Evolutionary conservation across 2,797 vertebrate species (phyloP), one percentile per base, ranked within the genome.

Genomic region (Parotocinclus haroldoi): DNA sequence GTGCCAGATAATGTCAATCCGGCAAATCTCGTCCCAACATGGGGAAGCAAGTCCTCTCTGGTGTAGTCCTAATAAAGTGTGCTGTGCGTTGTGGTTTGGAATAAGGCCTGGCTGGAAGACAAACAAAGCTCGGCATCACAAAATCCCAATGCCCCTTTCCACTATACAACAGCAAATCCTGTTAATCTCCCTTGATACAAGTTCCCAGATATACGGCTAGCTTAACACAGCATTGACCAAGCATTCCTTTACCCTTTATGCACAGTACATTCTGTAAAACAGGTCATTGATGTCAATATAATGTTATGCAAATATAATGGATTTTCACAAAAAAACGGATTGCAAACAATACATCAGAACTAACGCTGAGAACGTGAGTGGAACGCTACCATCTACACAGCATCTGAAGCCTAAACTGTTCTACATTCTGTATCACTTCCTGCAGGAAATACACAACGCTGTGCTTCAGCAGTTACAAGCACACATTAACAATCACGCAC

Each of bases 1-100:
- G 81, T 81, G 78, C 79, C 80, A 79, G 79, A 85, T 88, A 88
- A 88, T 81, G 77, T 68, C 59, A 37, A 58, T 68, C 72, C 53
- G 82, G 79, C 82, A 78, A 59, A 74, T 82, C 80, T 52, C 75
- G 83, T 80, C 85, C 13, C 27, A 13, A 10, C 10, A 38, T 62
- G 17, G 48, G 13, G 48, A 16, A 16, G 3, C 3, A 16, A 7
- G 14, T 14, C 14, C 8, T 16, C 14, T 8, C 48, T 50, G 48
- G 9, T 14, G 14, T 14, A 42, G 40, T 4, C 40, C 40, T 42
- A 42, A 42, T 58, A 17, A 44, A 10, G 44, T 14, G 8, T 27
- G 59, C 11, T 37, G 7, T 1, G 27, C 27, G 12, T 39, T 39
- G 61, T 38, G 61, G 17, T 44, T 63, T 63, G 11, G 16, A 53